A percentile compares a stretch with the other conserved stretches of the same genome.
Evolutionary conservation across 1,140 invertebrate genomes (phyloP).

Genomic region (Eubasilissa regina): DNA sequence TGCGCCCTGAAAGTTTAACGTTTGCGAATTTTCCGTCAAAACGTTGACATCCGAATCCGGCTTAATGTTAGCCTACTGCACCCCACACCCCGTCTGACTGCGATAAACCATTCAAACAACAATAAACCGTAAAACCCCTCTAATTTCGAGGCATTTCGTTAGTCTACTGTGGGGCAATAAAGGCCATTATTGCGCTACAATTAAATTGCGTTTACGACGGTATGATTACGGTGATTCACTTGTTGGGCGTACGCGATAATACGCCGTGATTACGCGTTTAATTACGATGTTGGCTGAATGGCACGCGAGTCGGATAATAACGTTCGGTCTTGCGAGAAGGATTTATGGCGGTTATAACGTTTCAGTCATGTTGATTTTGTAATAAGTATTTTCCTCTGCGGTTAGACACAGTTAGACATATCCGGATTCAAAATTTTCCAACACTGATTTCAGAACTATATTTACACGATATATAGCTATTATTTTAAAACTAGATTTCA

Average conservation of each 20-base stretch:
- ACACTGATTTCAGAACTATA: no score
- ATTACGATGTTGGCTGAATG: slow-evolving; percentile 19
- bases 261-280: slow-evolving; percentile 35
- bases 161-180: slow-evolving; percentile 36
- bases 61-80: slow-evolving; percentile 11
- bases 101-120: slow-evolving; percentile 23
- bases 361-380: neutral
- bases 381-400: no score
- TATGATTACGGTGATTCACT: neutral
- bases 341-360: no score
- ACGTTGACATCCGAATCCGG: slow-evolving; percentile 20
- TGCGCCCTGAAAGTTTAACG: slow-evolving; percentile 1
- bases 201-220: slow-evolving; percentile 20
- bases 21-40: slow-evolving; percentile 23
- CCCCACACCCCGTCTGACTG: neutral
- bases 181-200: slow-evolving; percentile 37
- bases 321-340: neutral
- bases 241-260: slow-evolving; percentile 38
- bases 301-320: neutral
- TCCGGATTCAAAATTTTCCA: no score
- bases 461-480: no score
- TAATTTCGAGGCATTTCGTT: slow-evolving; percentile 22
- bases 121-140: slow-evolving; percentile 23
- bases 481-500: no score
- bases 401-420: no score